phyloP scores from a whole-genome alignment of 2,888 invertebrate species.

The Polyommatus icarus region DNA sequence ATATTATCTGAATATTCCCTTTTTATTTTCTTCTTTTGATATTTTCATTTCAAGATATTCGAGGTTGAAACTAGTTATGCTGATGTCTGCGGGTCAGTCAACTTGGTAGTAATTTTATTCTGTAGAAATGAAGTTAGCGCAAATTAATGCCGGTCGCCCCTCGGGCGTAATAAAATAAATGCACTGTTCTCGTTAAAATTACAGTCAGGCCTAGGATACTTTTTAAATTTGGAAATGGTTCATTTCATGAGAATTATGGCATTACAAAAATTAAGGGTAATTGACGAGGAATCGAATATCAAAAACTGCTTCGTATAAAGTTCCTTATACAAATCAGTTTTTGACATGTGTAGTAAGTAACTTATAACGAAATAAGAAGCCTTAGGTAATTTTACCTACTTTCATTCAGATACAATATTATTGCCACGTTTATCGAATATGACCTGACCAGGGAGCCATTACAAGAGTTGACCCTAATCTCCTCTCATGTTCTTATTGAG shows the following conservation, averaged over 20 bases:
- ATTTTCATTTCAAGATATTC: background rate
- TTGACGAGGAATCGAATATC: background rate
- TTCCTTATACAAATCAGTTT: too few relatives aligned
- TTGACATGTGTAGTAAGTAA: too few relatives aligned
- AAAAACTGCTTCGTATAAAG: too few relatives aligned
- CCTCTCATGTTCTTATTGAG: slow-evolving; percentile 27
- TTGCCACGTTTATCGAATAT: background rate
- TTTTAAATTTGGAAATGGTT: slow-evolving; percentile 2
- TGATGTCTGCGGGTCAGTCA: slow-evolving; percentile 22
- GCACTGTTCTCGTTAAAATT: slow-evolving; percentile 35
- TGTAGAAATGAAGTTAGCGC: slow-evolving; percentile 37
- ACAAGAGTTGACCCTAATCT: slow-evolving; percentile 28
- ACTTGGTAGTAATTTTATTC: slow-evolving; percentile 34
- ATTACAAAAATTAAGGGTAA: background rate
- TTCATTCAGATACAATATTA: background rate
- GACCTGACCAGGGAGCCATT: background rate
- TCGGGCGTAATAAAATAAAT: slow-evolving; percentile 34
- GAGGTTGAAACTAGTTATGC: background rate
- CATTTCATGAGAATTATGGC: background rate
- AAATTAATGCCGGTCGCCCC: slow-evolving; percentile 36
- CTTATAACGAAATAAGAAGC: background rate
- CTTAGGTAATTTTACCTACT: background rate
- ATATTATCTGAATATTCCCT: background rate
- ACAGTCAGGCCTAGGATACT: slow-evolving; percentile 22
- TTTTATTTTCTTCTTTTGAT: background rate